Conservation (phyloP, 2,888 invertebrate species). For the Odontocerum albicorne region DNA sequence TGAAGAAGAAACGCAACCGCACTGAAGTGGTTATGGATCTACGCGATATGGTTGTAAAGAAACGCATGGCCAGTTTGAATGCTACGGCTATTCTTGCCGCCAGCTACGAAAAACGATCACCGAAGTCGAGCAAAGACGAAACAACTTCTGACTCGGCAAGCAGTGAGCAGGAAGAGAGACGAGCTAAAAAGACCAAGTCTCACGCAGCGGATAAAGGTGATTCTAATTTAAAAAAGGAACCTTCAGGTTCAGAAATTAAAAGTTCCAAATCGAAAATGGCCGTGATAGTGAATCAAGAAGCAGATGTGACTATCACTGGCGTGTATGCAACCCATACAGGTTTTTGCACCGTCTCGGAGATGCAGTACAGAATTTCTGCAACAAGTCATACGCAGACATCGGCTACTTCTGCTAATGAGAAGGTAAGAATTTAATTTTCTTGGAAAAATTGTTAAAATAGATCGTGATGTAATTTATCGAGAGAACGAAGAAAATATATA, state of each 20-base stretch:
- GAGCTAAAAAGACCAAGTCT: conserved; percentile 54
- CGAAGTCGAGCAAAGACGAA: conserved; percentile 60
- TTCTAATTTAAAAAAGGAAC: conserved; percentile 38
- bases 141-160: conserved; percentile 59
- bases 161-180: conserved; percentile 53
- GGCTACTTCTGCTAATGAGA: conserved; percentile 75
- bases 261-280: conserved; percentile 65
- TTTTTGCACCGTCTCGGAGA: conserved; percentile 79
- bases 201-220: conserved; percentile 38
- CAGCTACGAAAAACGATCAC: conserved; percentile 76
- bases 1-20: conserved; percentile 60
- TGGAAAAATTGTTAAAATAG: too few species aligned
- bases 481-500: too few species aligned
- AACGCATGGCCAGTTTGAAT: conserved; percentile 89
- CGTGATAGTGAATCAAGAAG: conserved; percentile 82
- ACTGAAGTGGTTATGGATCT: conserved; percentile 74
- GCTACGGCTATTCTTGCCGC: conserved; percentile 89
- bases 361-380: conserved; percentile 87
- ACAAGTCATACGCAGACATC: conserved; percentile 86
- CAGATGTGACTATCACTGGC: conserved; percentile 85
- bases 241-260: conserved; percentile 42
- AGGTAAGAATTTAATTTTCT: conserved; percentile 49
- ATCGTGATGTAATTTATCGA: too few species aligned
- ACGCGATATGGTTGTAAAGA: conserved; percentile 85
- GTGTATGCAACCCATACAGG: conserved; percentile 83